Base-by-base conservation (phyloP, 2,888 invertebrate genomes). In the Sesamia inferens region DNA sequence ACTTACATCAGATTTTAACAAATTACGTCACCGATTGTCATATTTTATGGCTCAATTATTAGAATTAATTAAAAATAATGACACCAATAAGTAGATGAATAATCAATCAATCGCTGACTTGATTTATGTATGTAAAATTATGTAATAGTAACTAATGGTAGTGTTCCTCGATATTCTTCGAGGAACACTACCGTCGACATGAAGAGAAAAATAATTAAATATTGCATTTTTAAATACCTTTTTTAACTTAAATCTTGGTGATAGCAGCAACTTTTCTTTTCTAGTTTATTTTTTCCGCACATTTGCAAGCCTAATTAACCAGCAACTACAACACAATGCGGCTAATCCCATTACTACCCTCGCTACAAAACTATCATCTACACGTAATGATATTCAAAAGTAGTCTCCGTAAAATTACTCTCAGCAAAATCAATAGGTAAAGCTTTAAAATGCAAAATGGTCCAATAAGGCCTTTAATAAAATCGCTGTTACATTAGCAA, bases 401-500 rank as follows among this genome's bases (percentile, higher is more conserved):
- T 24, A 67, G 57, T 48, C 62, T 10, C 44, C 22, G 31, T 58
- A 62, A 79, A 70, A 70, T 66, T 22, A 11, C 31, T 66, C 42
- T 42, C 51, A 67, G 59, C 31, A 68, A 74, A 82, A 78, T 74
- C 82, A 75, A 82, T 82, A 71, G 51, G 59, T 51, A 24, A 72
- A 68, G 67, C 65, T 72, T 82, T 77, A 72, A 76, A 81, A 81
- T 86, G 82, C 69, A 80, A 84, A 83, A 68, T 67, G 61, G 65
- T 71, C 65, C 79, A 76, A 78, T 79, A 81, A 78, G 78, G 75
- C 58, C 69, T 71, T 70, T 82, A 82, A 84, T 82, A 79, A 77
- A 86, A 86, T 85, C 81, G 84, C 69, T 78, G 82, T 79, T 79
- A 81, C 82, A 74, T 84, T 76, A 78, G 76, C 82, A 81, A 84